Conservation (phyloP, 2,113 vertebrate species). For the Nanorana parkeri region DNA sequence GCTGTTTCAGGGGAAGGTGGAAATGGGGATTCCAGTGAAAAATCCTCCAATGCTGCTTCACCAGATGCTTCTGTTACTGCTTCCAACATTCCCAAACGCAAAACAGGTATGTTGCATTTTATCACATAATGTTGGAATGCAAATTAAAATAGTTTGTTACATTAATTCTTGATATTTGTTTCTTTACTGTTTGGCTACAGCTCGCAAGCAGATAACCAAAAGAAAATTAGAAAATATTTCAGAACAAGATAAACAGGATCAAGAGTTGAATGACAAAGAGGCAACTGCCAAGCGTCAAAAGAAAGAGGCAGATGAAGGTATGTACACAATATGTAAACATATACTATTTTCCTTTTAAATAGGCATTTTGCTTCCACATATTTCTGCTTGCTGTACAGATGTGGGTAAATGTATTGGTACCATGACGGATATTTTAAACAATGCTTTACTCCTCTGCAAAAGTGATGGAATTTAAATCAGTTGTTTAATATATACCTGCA, state of each 20-base stretch:
- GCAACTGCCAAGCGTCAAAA: conserved; percentile 56
- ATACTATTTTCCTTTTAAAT: too few species aligned
- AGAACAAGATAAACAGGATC: conserved; percentile 59
- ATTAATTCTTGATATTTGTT: background rate
- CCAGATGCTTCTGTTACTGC: conserved; percentile 60
- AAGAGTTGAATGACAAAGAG: conserved; percentile 41
- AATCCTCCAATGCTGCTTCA: conserved; percentile 30
- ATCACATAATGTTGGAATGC: background rate
- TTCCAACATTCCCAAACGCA: conserved; percentile 76
- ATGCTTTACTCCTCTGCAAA: too few species aligned
- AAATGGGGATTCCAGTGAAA: conserved; percentile 16
- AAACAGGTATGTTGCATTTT: conserved; percentile 74
- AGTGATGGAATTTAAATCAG: too few species aligned
- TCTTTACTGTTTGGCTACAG: conserved; percentile 63
- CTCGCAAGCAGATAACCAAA: conserved; percentile 86
- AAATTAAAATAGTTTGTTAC: background rate
- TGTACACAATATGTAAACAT: too few species aligned
- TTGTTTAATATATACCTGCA: too few species aligned
- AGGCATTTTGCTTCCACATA: too few species aligned
- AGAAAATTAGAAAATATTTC: conserved; percentile 72
- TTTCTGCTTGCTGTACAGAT: too few species aligned
- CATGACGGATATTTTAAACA: too few species aligned
- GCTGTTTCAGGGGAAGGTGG: conserved; percentile 59
- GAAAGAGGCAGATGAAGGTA: conserved; percentile 61
- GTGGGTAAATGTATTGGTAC: too few species aligned